A percentile compares a stretch with the other conserved stretches of the same genome.
These are phyloP conservation scores for Pluvianellus socialis DNA, from an alignment of 2,113 vertebrate species.

Conservation along the genomic window DNA sequence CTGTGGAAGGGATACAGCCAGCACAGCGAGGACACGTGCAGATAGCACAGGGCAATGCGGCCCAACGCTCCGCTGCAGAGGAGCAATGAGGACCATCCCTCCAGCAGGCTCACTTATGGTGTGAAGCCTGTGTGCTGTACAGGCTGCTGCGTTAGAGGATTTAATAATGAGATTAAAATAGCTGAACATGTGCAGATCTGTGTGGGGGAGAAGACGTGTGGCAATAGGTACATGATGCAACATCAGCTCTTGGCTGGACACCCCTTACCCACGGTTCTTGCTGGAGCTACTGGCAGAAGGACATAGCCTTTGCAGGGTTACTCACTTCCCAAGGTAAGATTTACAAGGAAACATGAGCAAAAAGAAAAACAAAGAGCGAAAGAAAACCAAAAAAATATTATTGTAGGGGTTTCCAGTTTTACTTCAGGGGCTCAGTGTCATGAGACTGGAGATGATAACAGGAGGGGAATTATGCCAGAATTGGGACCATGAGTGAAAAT, in stretches of 20 bases:
- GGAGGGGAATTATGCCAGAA: neutral
- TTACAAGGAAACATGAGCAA: neutral
- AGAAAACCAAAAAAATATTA: neutral
- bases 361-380: neutral
- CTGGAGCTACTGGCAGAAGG: neutral
- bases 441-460: neutral
- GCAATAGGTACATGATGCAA: neutral
- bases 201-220: neutral
- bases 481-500: fast-evolving
- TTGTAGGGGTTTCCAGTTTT: neutral
- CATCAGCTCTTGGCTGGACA: neutral
- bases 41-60: neutral
- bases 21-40: fast-evolving
- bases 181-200: too few species aligned
- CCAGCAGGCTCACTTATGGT: neutral
- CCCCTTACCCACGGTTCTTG: neutral
- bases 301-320: neutral
- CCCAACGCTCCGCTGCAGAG: fast-evolving
- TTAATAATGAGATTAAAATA: neutral
- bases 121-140: too few species aligned
- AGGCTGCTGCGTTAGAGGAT: neutral
- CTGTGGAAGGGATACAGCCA: neutral
- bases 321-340: neutral
- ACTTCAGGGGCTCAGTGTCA: neutral
- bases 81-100: neutral